phyloP scores from a whole-genome alignment of 2,113 vertebrate genomes.

The Canis aureus region DNA sequence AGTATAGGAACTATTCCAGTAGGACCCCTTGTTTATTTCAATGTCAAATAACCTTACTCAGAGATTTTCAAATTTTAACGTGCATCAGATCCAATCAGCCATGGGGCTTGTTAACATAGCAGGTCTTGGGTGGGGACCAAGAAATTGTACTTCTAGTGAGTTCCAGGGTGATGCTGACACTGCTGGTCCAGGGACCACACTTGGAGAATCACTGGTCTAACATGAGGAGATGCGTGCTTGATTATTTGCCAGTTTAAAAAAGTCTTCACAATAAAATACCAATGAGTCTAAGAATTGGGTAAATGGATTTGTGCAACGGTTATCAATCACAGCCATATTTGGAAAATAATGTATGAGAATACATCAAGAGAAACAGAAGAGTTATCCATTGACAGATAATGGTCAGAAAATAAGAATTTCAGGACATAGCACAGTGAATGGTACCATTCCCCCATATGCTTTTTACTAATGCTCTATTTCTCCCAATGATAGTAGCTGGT shows the following conservation, averaged over 20 bases:
- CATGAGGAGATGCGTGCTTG: background rate
- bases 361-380: background rate
- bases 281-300: background rate
- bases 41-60: background rate
- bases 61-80: background rate
- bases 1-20: background rate
- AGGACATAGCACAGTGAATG: background rate
- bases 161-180: background rate
- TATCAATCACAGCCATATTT: background rate
- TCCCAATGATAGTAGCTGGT: background rate
- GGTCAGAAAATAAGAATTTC: background rate
- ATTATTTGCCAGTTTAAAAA: background rate
- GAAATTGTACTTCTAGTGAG: background rate
- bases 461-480: background rate
- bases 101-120: background rate
- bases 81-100: background rate
- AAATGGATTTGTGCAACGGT: background rate
- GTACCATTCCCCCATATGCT: accelerated
- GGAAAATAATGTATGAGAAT: background rate
- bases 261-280: background rate
- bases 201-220: background rate
- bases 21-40: background rate
- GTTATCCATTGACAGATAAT: background rate
- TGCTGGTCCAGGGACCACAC: background rate
- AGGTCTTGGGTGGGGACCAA: background rate